phyloP scores from a whole-genome alignment of 23 tunicate genomes.

The Halocynthia aurantium region DNA sequence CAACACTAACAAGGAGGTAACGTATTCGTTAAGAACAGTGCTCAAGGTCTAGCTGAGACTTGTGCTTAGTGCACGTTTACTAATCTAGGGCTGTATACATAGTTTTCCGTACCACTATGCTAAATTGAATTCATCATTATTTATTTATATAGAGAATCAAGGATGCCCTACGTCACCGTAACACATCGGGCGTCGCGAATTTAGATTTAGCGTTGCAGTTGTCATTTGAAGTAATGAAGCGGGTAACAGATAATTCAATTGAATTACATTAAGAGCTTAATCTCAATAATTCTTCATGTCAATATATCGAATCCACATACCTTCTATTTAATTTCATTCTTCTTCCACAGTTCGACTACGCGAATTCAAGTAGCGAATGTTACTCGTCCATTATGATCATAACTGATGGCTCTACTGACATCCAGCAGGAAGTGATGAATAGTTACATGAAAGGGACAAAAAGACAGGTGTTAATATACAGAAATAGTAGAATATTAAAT shows the following conservation, averaged over 20 bases:
- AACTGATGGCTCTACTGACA: conserved; percentile 81
- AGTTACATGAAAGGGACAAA: conserved; percentile 14
- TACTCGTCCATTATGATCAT: conserved; percentile 47
- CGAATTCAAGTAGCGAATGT: conserved; percentile 11
- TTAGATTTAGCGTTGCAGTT: conserved; percentile 34
- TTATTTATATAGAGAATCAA: conserved; percentile 31
- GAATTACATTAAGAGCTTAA: too few relatives aligned
- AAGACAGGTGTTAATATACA: conserved; percentile 9
- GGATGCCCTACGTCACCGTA: conserved; percentile 24
- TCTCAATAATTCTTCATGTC: too few relatives aligned
- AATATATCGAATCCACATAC: too few relatives aligned
- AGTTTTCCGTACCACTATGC: too few relatives aligned
- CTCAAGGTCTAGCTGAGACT: too few relatives aligned
- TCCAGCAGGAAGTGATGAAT: conserved; percentile 42
- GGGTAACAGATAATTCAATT: conserved; percentile 19
- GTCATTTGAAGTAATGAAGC: conserved; percentile 32
- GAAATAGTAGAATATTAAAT: too few relatives aligned
- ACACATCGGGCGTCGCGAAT: conserved; percentile 33
- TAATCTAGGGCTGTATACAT: too few relatives aligned
- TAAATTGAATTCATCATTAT: too few relatives aligned
- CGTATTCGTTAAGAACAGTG: not conserved
- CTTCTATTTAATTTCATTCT: not conserved
- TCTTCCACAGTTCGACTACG: conserved; percentile 7
- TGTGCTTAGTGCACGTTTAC: too few relatives aligned
- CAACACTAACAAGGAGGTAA: conserved; percentile 56